A percentile compares a stretch with the other conserved stretches of the same genome.
Evolutionary conservation across 2,797 vertebrate species (phyloP).

Genomic region (Manis javanica): DNA sequence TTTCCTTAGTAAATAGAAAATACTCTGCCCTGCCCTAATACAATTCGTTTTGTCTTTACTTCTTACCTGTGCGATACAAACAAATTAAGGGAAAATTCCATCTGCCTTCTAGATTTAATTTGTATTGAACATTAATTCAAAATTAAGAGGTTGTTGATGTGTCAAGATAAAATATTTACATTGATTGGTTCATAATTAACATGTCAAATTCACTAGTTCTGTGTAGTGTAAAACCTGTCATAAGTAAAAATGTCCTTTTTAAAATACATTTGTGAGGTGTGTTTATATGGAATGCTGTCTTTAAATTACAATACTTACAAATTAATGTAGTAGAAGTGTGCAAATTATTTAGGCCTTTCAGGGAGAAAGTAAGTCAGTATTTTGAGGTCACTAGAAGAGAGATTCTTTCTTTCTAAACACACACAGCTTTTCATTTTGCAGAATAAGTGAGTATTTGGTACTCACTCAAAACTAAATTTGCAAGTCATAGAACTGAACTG

Average conservation of each 20-base stretch:
- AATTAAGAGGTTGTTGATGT: slow-evolving; percentile 12
- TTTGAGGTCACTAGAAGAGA: slow-evolving; percentile 16
- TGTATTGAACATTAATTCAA: slow-evolving; percentile 44
- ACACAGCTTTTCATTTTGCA: slow-evolving; percentile 53
- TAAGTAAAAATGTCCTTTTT: not conserved
- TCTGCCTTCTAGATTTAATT: not conserved
- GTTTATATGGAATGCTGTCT: slow-evolving; percentile 38
- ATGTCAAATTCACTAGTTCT: slow-evolving; percentile 34
- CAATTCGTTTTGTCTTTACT: not conserved
- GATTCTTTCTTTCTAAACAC: slow-evolving; percentile 21
- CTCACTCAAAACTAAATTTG: slow-evolving; percentile 66
- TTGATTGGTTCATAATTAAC: not conserved
- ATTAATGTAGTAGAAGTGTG: not conserved
- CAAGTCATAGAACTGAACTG: slow-evolving; percentile 45
- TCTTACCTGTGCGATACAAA: not conserved
- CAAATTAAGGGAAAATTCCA: slow-evolving; percentile 8
- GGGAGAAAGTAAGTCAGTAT: not conserved
- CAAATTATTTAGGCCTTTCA: not conserved
- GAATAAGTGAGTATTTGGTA: slow-evolving; percentile 46
- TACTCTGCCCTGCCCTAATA: not conserved
- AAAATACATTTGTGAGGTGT: not conserved
- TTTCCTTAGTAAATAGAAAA: not conserved
- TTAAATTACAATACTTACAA: not conserved
- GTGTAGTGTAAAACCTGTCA: not conserved
- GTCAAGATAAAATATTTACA: slow-evolving; percentile 40